Conservation (phyloP, 2,113 vertebrate genomes). For the Morone saxatilis region DNA sequence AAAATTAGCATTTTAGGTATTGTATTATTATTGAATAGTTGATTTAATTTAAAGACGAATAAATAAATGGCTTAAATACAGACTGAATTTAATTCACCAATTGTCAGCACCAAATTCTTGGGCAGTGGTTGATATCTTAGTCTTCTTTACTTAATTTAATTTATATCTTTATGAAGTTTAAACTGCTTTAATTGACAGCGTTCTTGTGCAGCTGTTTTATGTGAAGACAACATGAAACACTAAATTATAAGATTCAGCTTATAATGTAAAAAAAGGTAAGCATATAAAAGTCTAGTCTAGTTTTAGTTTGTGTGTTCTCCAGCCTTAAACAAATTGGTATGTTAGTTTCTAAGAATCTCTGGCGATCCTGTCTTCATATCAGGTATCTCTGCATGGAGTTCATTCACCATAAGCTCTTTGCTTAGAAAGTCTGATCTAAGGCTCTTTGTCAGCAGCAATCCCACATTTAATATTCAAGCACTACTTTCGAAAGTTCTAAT, state of each 20-base stretch:
- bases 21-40: too few species aligned
- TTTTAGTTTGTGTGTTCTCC: background rate
- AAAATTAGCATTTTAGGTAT: background rate
- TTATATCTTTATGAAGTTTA: background rate
- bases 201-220: background rate
- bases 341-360: background rate
- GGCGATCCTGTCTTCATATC: background rate
- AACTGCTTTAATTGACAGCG: background rate
- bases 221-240: background rate
- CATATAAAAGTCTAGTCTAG: too few species aligned
- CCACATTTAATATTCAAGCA: background rate
- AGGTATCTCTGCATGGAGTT: background rate
- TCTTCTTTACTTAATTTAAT: background rate
- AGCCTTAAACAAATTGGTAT: background rate
- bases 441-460: background rate
- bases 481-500: background rate
- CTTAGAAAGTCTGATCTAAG: background rate
- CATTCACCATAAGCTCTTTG: background rate
- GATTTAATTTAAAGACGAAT: too few species aligned
- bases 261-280: background rate
- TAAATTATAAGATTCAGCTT: background rate
- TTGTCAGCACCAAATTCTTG: background rate
- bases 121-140: background rate
- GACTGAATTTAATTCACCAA: background rate
- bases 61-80: background rate